These are phyloP conservation scores for Numenius arquata DNA, from an alignment of 2,113 vertebrate species.

Conservation along the genomic window DNA sequence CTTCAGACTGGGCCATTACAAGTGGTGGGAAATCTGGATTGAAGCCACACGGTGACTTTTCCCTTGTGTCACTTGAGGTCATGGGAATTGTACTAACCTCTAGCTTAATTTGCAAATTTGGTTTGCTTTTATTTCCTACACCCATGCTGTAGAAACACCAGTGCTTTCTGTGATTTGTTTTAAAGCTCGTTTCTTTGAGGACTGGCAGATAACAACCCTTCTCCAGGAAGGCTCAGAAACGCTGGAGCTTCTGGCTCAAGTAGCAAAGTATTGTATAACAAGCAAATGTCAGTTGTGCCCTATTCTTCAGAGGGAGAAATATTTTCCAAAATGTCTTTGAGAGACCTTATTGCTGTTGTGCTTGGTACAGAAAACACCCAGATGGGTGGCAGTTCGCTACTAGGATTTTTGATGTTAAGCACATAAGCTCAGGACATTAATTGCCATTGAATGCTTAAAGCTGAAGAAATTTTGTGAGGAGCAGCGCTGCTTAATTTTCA, in stretches of 20 bases:
- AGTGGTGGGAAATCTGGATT: neutral
- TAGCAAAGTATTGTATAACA: neutral
- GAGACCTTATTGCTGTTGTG: rapidly evolving
- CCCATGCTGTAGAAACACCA: neutral
- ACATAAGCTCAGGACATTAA: neutral
- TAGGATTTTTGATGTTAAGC: neutral
- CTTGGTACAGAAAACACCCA: neutral
- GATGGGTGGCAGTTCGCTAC: neutral
- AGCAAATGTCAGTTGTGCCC: neutral
- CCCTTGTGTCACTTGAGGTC: neutral
- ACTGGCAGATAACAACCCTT: neutral
- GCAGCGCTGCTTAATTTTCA: neutral
- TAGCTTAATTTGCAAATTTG: neutral
- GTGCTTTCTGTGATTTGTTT: neutral
- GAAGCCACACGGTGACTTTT: neutral
- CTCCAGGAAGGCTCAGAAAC: neutral
- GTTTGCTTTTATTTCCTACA: neutral
- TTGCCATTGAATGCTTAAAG: neutral
- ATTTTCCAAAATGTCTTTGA: neutral
- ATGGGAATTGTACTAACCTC: neutral
- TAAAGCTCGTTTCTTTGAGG: neutral
- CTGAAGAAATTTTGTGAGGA: neutral
- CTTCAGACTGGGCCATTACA: neutral
- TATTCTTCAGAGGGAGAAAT: neutral
- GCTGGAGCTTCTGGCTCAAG: neutral